These are phyloP conservation scores for Cremastobaeus sp. DNA, from an alignment of 2,888 invertebrate species.

Conservation along the genomic window DNA sequence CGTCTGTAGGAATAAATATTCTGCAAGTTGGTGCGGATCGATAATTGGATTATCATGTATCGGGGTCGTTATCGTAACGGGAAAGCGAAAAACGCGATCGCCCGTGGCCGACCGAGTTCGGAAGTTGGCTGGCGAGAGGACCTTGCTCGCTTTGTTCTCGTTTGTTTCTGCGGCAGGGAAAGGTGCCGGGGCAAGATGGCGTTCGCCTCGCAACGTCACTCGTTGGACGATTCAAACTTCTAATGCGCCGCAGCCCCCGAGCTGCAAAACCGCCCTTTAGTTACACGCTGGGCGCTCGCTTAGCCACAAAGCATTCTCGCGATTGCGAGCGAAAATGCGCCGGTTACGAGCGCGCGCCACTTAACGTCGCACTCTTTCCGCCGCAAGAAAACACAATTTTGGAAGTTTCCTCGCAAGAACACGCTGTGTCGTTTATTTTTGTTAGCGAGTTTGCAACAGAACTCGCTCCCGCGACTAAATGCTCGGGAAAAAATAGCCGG, in stretches of 20 bases:
- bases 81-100: not conserved
- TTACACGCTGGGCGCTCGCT: slow-evolving; percentile 11
- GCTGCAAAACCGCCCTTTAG: slow-evolving; percentile 19
- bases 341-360: slow-evolving; percentile 11
- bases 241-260: slow-evolving; percentile 14
- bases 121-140: slow-evolving; percentile 30
- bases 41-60: slow-evolving; percentile 41
- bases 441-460: not conserved
- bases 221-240: slow-evolving; percentile 22
- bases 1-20: slow-evolving; percentile 14
- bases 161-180: slow-evolving; percentile 46
- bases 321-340: slow-evolving; percentile 8
- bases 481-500: too few species aligned
- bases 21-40: slow-evolving; percentile 32
- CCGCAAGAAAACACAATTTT: slow-evolving; percentile 6
- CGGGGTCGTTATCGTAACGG: slow-evolving; percentile 19
- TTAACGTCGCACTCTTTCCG: slow-evolving; percentile 10
- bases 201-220: slow-evolving; percentile 17
- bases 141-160: slow-evolving; percentile 37
- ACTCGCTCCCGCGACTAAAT: too few species aligned
- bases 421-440: slow-evolving; percentile 1
- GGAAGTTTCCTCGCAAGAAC: not conserved
- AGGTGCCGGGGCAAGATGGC: slow-evolving; percentile 48
- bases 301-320: slow-evolving; percentile 22
- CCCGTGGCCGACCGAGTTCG: slow-evolving; percentile 6